Evolutionary conservation across 92 coral and sea anemone genomes (phyloP), one percentile per base, ranked within the genome.

Genomic region (Bergia sp.): DNA sequence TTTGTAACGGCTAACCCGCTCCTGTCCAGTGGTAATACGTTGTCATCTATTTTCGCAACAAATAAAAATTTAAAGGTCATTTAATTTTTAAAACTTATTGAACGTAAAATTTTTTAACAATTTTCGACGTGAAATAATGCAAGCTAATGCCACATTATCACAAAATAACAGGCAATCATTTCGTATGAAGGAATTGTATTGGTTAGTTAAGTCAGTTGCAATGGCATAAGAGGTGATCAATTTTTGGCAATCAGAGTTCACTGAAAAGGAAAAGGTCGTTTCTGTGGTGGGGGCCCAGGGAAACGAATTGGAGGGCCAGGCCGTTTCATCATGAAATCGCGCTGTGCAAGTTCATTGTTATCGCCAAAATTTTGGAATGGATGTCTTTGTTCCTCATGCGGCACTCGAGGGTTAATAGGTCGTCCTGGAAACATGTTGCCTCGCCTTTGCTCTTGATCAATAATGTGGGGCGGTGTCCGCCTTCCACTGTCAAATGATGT

Each of bases 401-500:
- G 78, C 66, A 84, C 18, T 69, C 87, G 87, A 71, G 79, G 50
- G 75, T 84, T 69, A 45, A 84, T 5, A 84, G 87, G 79, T 84
- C 87, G 38, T 8, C 71, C 87, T 71, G 77, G 65, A 73, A 84
- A 84, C 43, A 84, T 29, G 37, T 84, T 84, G 49, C 65, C 87
- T 37, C 77, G 67, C 71, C 87, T 84, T 69, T 84, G 87, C 47
- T 84, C 87, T 67, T 45, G 88, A 76, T 92, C 89, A 43, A 85
- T 40, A n/a, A 45, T n/a, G 61, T 72, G 93, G 6, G 88, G 85
- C 2, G 94, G 91, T 29, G 85, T 61, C 64, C 90, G 87, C 82
- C 91, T 94, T 41, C 93, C 89, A 71, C 80, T 58, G 76, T 93
- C 95, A 77, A 92, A 92, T 9, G 95, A 92, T 81, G 93, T 93